Evolutionary conservation across 2,888 invertebrate genomes (phyloP).

Genomic region (Alloplasta piceator): DNA sequence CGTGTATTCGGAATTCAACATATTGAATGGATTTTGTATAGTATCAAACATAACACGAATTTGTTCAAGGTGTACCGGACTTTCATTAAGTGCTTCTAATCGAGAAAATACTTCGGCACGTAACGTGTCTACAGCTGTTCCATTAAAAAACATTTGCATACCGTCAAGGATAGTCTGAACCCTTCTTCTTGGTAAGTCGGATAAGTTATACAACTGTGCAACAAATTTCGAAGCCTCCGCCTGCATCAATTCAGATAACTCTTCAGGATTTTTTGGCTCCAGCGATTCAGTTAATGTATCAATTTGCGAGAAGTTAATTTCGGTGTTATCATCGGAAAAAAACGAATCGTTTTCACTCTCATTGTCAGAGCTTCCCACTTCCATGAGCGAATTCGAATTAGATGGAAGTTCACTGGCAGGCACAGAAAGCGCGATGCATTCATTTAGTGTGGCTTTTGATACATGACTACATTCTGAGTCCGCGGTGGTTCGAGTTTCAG

Average conservation of each 20-base stretch:
- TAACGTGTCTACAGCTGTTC: conserved; percentile 3
- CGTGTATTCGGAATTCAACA: conserved; percentile 41
- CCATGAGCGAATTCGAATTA: not conserved
- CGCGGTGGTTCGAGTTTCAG: not conserved
- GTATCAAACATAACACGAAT: not conserved
- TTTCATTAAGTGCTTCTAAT: conserved; percentile 1
- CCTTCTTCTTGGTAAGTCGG: conserved; percentile 4
- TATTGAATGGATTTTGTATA: not conserved
- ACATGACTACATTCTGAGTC: not conserved
- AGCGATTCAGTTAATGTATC: not conserved
- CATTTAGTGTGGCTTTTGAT: no score
- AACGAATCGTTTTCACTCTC: conserved; percentile 1
- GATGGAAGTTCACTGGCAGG: not conserved
- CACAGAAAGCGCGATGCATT: not conserved
- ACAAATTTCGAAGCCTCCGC: not conserved
- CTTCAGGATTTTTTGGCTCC: conserved; percentile 1
- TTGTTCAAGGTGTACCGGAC: not conserved
- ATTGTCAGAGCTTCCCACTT: conserved; percentile 3
- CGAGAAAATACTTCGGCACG: conserved; percentile 3
- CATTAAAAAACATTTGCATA: not conserved
- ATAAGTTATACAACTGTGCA: conserved; percentile 5
- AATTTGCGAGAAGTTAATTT: not conserved
- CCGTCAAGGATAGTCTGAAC: not conserved
- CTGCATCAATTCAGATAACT: not conserved
- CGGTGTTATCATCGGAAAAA: not conserved